Evolutionary conservation across 30 jellyfish, hydroid and myxozoan genomes (phyloP).

Genomic region (Aurelia sp.): DNA sequence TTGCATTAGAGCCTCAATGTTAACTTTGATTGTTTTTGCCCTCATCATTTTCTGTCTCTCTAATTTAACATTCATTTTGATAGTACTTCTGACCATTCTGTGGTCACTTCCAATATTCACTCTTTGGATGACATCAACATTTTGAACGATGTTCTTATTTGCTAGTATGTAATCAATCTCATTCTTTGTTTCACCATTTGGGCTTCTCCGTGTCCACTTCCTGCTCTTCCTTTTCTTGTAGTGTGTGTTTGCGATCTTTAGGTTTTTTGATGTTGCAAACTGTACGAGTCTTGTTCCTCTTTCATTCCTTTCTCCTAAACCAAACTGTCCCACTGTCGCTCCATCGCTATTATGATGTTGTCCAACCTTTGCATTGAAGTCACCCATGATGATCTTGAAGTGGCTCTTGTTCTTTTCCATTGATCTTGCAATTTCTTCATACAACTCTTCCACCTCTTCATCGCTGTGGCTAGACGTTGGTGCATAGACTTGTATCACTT

Average conservation of each 20-base stretch:
- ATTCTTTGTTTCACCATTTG: too few relatives aligned
- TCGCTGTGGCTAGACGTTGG: slow-evolving; percentile 61
- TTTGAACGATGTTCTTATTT: too few relatives aligned
- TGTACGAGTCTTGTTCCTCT: slow-evolving; percentile 71
- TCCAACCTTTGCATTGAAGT: slow-evolving; percentile 71
- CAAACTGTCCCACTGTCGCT: slow-evolving; percentile 48
- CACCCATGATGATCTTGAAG: slow-evolving; percentile 36
- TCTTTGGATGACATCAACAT: slow-evolving; percentile 40
- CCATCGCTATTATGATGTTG: slow-evolving; percentile 50
- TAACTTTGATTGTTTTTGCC: slow-evolving; percentile 9
- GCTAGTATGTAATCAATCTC: too few relatives aligned
- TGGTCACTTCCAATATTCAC: slow-evolving; percentile 56
- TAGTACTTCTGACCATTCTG: slow-evolving; percentile 42
- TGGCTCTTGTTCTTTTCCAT: slow-evolving; percentile 46
- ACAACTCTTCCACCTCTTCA: slow-evolving; percentile 64
- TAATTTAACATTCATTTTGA: slow-evolving; percentile 28
- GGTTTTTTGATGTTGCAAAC: too few relatives aligned
- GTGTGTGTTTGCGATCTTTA: too few relatives aligned
- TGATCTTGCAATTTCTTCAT: slow-evolving; percentile 31
- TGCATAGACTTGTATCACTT: slow-evolving; percentile 58
- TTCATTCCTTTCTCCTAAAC: slow-evolving; percentile 55
- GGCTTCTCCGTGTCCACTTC: too few relatives aligned
- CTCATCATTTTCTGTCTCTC: slow-evolving; percentile 52
- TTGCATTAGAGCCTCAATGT: slow-evolving; percentile 26
- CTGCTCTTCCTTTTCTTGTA: too few relatives aligned